Conservation (phyloP, 2,888 invertebrate species). For the Mamestra brassicae region DNA sequence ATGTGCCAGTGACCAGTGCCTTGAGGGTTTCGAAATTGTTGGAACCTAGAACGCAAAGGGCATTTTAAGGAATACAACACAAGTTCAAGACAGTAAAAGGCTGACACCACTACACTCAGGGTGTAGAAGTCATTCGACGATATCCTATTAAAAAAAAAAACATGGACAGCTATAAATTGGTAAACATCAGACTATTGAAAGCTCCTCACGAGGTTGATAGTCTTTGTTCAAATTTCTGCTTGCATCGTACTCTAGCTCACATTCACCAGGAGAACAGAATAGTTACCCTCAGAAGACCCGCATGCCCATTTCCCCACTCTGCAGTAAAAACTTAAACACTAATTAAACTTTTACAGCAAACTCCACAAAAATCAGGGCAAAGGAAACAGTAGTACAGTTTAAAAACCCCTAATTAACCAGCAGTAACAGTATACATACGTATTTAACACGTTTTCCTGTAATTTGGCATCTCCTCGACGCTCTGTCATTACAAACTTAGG, state of each 20-base stretch:
- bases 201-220: too few species aligned
- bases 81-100: too few species aligned
- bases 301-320: neutral
- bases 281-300: neutral
- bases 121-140: too few species aligned
- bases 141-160: too few species aligned
- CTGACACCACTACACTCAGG: too few species aligned
- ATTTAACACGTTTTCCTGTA: constrained; percentile 63
- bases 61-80: too few species aligned
- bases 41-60: too few species aligned
- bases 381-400: constrained; percentile 23
- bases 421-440: constrained; percentile 43
- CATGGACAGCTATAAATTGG: too few species aligned
- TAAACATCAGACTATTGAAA: too few species aligned
- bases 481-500: constrained; percentile 67
- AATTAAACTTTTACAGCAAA: constrained; percentile 28
- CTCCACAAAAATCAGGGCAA: constrained; percentile 30
- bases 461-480: constrained; percentile 66
- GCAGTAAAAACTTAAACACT: constrained; percentile 1
- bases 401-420: constrained; percentile 40
- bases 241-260: neutral
- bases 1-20: too few species aligned
- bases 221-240: neutral
- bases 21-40: too few species aligned
- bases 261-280: neutral